phyloP scores from a whole-genome alignment of 2,113 vertebrate genomes.

The Silurus asotus region DNA sequence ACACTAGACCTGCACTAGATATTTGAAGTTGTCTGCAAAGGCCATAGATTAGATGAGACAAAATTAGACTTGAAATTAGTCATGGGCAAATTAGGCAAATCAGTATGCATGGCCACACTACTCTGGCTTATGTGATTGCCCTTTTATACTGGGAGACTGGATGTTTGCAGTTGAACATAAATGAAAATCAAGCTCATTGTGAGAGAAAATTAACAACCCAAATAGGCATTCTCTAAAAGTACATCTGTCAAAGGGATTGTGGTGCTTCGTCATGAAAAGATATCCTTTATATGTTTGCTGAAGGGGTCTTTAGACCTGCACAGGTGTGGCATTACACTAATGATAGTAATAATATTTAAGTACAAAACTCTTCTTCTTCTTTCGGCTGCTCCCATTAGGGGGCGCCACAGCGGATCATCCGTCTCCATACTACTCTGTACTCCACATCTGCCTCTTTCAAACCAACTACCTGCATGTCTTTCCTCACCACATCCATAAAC shows the following conservation, averaged over 20 bases:
- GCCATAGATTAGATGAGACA: slow-evolving; percentile 32
- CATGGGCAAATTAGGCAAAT: slow-evolving; percentile 11
- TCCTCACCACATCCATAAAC: too few relatives aligned
- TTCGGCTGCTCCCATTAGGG: too few relatives aligned
- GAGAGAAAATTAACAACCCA: not conserved
- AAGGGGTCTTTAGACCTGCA: not conserved
- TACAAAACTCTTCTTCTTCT: not conserved
- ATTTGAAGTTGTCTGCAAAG: slow-evolving; percentile 27
- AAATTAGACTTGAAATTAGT: slow-evolving; percentile 34
- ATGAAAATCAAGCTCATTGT: not conserved
- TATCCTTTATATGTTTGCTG: not conserved
- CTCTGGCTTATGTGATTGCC: slow-evolving; percentile 27
- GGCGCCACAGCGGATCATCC: too few relatives aligned
- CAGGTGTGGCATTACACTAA: not conserved
- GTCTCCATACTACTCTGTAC: too few relatives aligned
- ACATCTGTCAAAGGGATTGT: not conserved
- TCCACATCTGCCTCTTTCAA: too few relatives aligned
- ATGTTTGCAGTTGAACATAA: slow-evolving; percentile 17
- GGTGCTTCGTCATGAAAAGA: not conserved
- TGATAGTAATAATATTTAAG: not conserved
- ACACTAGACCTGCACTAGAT: slow-evolving; percentile 26
- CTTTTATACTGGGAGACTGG: slow-evolving; percentile 27
- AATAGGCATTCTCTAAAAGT: not conserved
- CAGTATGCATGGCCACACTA: slow-evolving; percentile 24
- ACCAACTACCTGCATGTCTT: too few relatives aligned